phyloP scores from a whole-genome alignment of 2,113 vertebrate genomes.

The Chloebia gouldiae region DNA sequence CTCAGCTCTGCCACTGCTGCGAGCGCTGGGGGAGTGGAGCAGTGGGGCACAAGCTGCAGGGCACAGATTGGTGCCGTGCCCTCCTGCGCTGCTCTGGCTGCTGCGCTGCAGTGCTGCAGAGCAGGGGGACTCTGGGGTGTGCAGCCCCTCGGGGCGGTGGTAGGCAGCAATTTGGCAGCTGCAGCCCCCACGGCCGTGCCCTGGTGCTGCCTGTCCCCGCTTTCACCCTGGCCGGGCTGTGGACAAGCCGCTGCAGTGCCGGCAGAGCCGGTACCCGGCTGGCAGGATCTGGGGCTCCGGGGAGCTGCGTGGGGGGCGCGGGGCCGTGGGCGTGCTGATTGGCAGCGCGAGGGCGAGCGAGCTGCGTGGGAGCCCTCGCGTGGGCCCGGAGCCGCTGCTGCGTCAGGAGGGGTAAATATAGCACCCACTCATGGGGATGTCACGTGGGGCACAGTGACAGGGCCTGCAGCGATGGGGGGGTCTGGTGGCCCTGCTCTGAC shows the following conservation, averaged over 20 bases:
- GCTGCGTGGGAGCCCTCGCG: slow-evolving; percentile 16
- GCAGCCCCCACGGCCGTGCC: fast-evolving
- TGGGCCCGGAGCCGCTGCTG: background rate
- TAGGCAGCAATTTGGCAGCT: background rate
- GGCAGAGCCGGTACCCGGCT: fast-evolving
- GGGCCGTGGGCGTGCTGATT: slow-evolving; percentile 8
- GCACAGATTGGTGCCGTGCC: background rate
- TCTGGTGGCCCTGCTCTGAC: background rate
- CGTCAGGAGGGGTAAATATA: slow-evolving; percentile 49
- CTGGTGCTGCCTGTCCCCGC: background rate
- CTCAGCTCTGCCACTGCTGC: background rate
- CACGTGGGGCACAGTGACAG: background rate
- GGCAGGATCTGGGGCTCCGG: background rate
- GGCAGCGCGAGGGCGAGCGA: background rate
- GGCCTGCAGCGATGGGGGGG: fast-evolving
- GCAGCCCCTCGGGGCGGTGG: fast-evolving
- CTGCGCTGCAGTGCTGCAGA: background rate
- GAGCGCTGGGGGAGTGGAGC: background rate
- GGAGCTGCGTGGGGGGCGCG: fast-evolving
- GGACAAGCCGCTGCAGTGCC: background rate
- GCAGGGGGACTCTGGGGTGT: background rate
- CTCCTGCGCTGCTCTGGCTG: background rate
- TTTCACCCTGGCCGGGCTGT: fast-evolving
- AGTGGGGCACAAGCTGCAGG: background rate
- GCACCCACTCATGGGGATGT: background rate